Evolutionary conservation across 2,113 vertebrate species (phyloP).

Genomic region (Chlamydotis undulata): DNA sequence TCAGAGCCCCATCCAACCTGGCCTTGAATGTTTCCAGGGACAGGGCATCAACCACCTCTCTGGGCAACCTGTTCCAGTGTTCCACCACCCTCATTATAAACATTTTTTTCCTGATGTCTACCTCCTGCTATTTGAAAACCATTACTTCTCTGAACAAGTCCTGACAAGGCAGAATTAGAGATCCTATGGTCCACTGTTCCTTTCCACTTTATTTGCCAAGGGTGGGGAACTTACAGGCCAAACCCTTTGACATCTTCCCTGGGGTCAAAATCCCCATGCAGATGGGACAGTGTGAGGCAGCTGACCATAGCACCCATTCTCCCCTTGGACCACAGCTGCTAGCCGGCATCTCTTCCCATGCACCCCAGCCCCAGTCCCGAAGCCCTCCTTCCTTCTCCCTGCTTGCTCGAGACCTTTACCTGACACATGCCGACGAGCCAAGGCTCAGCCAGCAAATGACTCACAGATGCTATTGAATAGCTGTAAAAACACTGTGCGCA

Average conservation of each 20-base stretch:
- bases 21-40: too few species aligned
- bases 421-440: not conserved
- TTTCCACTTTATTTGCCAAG: not conserved
- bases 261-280: not conserved
- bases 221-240: not conserved
- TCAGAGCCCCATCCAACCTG: too few species aligned
- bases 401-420: not conserved
- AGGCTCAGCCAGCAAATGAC: conserved; percentile 57
- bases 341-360: not conserved
- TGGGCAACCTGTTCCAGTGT: too few species aligned
- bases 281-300: accelerated
- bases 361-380: not conserved
- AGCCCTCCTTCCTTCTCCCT: not conserved
- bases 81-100: too few species aligned
- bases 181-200: not conserved
- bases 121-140: too few species aligned
- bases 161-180: not conserved
- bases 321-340: not conserved
- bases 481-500: conserved; percentile 70
- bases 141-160: not conserved
- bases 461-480: conserved; percentile 76
- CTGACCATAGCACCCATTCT: not conserved
- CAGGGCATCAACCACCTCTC: too few species aligned
- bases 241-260: not conserved
- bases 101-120: too few species aligned